These are phyloP conservation scores for Orthosia cruda DNA, from an alignment of 2,888 invertebrate species.

Conservation along the genomic window DNA sequence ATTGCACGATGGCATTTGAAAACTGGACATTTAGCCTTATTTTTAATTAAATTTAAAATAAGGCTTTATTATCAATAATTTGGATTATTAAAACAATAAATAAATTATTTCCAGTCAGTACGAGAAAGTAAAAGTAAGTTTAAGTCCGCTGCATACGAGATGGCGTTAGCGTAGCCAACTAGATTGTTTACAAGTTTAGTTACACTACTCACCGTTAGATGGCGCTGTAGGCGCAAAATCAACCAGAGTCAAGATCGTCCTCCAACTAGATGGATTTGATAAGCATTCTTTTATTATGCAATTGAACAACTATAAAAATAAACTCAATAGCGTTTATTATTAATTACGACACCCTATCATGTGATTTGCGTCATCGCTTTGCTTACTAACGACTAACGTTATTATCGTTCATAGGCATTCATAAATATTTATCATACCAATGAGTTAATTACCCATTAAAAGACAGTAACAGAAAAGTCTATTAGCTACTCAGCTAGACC, in stretches of 20 bases:
- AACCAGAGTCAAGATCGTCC: not conserved
- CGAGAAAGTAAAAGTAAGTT: constrained; percentile 17
- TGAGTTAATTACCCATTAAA: constrained; percentile 35
- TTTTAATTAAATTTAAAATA: no score
- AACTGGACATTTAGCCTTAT: no score
- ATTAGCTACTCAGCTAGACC: constrained; percentile 47
- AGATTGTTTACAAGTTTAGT: constrained; percentile 10
- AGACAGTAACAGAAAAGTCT: constrained; percentile 16
- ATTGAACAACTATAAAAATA: constrained; percentile 2
- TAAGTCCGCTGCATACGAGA: constrained; percentile 49
- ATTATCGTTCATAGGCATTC: constrained; percentile 1
- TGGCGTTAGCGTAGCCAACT: constrained; percentile 25
- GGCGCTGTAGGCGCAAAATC: constrained; percentile 22
- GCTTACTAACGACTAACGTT: constrained; percentile 2
- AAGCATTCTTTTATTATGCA: not conserved
- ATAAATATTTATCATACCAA: constrained; percentile 46
- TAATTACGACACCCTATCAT: constrained; percentile 2
- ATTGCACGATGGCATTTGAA: not conserved
- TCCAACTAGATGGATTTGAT: not conserved
- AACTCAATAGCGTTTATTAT: not conserved
- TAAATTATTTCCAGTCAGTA: not conserved
- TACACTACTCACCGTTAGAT: constrained; percentile 60
- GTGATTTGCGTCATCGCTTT: constrained; percentile 32
- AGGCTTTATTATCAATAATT: no score
- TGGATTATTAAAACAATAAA: no score